A percentile compares a stretch with the other conserved stretches of the same genome.
These are phyloP conservation scores for Perdita meconis DNA, from an alignment of 2,888 invertebrate species.

Conservation along the genomic window DNA sequence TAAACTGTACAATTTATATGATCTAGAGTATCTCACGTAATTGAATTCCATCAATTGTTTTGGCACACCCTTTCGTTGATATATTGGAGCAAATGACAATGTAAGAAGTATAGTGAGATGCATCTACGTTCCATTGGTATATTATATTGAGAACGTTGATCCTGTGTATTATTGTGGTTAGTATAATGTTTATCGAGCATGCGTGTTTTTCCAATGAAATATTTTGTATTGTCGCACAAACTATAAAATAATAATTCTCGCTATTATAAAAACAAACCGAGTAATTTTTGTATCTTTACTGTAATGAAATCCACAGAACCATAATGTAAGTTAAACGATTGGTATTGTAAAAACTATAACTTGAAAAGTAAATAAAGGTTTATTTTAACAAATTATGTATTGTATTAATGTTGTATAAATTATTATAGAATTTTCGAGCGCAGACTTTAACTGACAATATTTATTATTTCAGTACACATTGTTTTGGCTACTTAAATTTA, in stretches of 20 bases:
- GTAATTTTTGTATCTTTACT: background rate
- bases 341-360: constrained; percentile 20
- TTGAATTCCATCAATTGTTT: constrained; percentile 25
- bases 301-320: background rate
- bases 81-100: constrained; percentile 27
- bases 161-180: constrained; percentile 55
- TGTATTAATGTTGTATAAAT: constrained; percentile 11
- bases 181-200: constrained; percentile 39
- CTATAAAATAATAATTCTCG: constrained; percentile 8
- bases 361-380: constrained; percentile 14
- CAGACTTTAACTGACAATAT: constrained; percentile 21
- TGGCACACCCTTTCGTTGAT: constrained; percentile 25
- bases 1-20: constrained; percentile 30
- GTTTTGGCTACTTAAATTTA: constrained; percentile 46
- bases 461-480: constrained; percentile 64
- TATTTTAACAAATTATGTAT: background rate
- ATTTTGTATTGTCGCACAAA: background rate
- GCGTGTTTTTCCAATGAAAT: constrained; percentile 3
- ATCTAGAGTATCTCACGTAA: constrained; percentile 9
- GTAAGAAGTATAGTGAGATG: constrained; percentile 49
- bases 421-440: constrained; percentile 2
- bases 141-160: constrained; percentile 43
- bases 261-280: background rate
- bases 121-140: constrained; percentile 34
- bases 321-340: constrained; percentile 16